Evolutionary conservation across 2,888 invertebrate species (phyloP).

Genomic region (Steinernema hermaphroditum): DNA sequence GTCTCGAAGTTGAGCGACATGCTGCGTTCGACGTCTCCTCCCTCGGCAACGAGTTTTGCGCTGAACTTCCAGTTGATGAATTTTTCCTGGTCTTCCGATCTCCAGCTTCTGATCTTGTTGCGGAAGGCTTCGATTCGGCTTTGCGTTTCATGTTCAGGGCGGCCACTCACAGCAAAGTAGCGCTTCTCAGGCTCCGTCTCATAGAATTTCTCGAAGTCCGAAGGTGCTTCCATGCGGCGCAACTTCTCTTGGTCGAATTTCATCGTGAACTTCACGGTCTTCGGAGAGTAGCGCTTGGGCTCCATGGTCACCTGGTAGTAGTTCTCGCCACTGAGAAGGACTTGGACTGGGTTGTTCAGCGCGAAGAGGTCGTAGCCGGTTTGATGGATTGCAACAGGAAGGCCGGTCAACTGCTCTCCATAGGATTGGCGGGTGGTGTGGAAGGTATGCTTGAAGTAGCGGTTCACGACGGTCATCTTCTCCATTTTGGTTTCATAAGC

Average conservation of each 20-base stretch:
- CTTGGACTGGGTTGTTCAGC: not conserved
- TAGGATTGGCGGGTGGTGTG: slow-evolving; percentile 38
- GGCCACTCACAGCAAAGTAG: not conserved
- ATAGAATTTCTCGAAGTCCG: not conserved
- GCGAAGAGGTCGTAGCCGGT: not conserved
- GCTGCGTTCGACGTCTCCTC: slow-evolving; percentile 34
- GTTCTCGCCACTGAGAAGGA: not conserved
- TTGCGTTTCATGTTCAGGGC: not conserved
- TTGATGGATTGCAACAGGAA: slow-evolving; percentile 34
- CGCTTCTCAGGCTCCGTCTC: not conserved
- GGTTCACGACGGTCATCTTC: slow-evolving; percentile 28
- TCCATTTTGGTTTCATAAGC: slow-evolving; percentile 16
- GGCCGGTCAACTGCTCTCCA: slow-evolving; percentile 43
- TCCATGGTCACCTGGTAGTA: not conserved
- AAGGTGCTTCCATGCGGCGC: not conserved
- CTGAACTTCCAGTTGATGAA: not conserved
- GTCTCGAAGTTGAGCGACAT: slow-evolving; percentile 36
- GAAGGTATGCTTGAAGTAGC: slow-evolving; percentile 44
- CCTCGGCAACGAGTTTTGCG: not conserved
- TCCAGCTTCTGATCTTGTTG: slow-evolving; percentile 12
- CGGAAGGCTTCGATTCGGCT: not conserved
- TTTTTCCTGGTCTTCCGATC: slow-evolving; percentile 7
- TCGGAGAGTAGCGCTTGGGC: not conserved
- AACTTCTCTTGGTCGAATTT: not conserved
- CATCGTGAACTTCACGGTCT: not conserved